Evolutionary conservation across 2,797 vertebrate species (phyloP).

Genomic region (Fistularia tabacaria): DNA sequence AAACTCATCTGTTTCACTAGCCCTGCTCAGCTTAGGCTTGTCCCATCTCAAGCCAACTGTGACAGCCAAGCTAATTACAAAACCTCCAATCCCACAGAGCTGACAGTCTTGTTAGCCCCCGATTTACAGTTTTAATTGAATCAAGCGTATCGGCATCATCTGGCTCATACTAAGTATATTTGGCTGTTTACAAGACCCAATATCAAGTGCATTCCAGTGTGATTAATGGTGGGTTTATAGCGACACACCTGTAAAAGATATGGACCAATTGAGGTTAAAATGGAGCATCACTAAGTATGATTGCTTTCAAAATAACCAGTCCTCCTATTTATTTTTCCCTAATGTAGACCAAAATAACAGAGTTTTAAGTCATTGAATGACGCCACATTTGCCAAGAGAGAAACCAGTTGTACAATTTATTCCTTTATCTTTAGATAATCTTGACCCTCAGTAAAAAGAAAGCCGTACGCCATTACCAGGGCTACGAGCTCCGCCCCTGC

Average conservation of each 20-base stretch:
- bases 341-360: background rate
- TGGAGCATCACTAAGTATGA: background rate
- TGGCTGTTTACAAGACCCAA: constrained; percentile 35
- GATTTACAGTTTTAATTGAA: constrained; percentile 65
- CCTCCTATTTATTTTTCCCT: background rate
- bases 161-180: constrained; percentile 49
- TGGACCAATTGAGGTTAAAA: background rate
- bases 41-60: constrained; percentile 59
- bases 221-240: constrained; percentile 25
- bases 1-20: constrained; percentile 50
- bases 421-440: constrained; percentile 23
- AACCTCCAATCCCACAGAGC: constrained; percentile 50
- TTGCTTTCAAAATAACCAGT: background rate
- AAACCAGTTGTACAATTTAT: background rate
- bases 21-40: constrained; percentile 33
- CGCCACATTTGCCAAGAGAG: too few species aligned
- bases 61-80: constrained; percentile 65
- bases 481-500: constrained; percentile 14
- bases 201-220: constrained; percentile 25
- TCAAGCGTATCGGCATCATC: constrained; percentile 56
- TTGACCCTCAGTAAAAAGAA: constrained; percentile 38
- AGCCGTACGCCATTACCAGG: constrained; percentile 22
- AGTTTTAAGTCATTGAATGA: background rate
- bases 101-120: constrained; percentile 62
- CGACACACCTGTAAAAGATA: constrained; percentile 17